Conservation (phyloP, 2,113 vertebrate genomes). For the Esox niger region DNA sequence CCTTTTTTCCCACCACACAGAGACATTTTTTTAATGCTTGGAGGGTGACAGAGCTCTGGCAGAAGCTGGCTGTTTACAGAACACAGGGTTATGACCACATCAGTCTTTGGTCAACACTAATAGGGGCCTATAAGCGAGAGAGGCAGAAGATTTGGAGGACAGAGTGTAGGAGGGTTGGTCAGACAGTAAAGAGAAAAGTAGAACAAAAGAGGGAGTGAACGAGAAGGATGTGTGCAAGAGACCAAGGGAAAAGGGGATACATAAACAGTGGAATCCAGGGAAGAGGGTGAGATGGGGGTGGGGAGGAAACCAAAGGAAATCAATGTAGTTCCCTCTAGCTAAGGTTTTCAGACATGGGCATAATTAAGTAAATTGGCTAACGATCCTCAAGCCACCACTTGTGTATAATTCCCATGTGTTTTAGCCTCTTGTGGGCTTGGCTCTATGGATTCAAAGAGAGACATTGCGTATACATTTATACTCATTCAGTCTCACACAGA, state of each 20-base stretch:
- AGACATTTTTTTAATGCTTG: not conserved
- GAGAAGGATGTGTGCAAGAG: not conserved
- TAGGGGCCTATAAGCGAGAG: conserved; percentile 28
- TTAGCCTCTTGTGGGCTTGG: conserved; percentile 23
- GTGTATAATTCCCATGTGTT: conserved; percentile 49
- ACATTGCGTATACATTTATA: conserved; percentile 5
- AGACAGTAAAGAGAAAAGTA: not conserved
- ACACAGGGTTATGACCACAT: conserved; percentile 8
- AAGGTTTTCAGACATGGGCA: conserved; percentile 51
- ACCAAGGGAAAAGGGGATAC: not conserved
- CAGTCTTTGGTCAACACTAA: conserved; percentile 19
- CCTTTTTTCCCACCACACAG: not conserved
- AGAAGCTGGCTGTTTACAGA: conserved; percentile 6
- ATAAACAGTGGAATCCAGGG: conserved; percentile 14
- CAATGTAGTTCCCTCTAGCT: conserved; percentile 51
- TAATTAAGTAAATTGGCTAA: conserved; percentile 68
- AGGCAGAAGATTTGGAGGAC: conserved; percentile 6
- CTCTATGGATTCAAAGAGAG: conserved; percentile 34
- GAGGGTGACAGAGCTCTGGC: conserved; percentile 4
- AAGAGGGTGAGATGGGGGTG: conserved; percentile 34
- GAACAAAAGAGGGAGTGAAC: conserved; percentile 14
- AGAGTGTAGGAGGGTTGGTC: not conserved
- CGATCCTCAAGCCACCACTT: conserved; percentile 48
- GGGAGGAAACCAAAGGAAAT: conserved; percentile 58
- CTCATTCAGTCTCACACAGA: conserved; percentile 1